Conservation (phyloP, 2,888 invertebrate genomes). For the Diaphora mendica region DNA sequence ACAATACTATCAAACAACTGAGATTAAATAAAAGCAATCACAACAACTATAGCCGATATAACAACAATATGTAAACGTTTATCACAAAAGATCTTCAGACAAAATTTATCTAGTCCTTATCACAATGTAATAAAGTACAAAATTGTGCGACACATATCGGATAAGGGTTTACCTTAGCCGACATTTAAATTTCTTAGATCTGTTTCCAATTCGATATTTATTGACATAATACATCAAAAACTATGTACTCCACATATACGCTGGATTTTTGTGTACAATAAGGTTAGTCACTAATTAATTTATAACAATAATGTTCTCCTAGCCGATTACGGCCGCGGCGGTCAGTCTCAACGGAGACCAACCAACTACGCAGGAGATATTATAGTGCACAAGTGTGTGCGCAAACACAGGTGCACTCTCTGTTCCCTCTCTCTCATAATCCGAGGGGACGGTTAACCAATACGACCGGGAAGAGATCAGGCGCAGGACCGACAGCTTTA, state of each 20-base stretch:
- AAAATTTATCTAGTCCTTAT: constrained; percentile 28
- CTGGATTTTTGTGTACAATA: not conserved
- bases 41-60: constrained; percentile 24
- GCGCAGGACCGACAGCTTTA: too few species aligned
- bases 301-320: too few species aligned
- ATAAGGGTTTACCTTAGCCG: not conserved
- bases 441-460: too few species aligned
- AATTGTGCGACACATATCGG: constrained; percentile 45
- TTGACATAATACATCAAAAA: not conserved
- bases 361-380: too few species aligned
- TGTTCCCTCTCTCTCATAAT: too few species aligned
- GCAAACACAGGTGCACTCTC: too few species aligned
- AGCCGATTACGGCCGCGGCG: too few species aligned
- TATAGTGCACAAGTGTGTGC: too few species aligned
- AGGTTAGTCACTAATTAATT: not conserved
- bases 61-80: constrained; percentile 11
- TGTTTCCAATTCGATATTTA: not conserved
- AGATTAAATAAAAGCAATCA: constrained; percentile 32
- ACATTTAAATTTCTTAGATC: not conserved
- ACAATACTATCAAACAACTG: constrained; percentile 15
- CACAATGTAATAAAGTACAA: constrained; percentile 37
- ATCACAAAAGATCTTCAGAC: constrained; percentile 34
- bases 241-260: not conserved
- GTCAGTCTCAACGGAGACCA: too few species aligned
- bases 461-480: too few species aligned